Evolutionary conservation across 2,113 vertebrate genomes (phyloP), one percentile per base, ranked within the genome.

Genomic region (Poicephalus meyeri): DNA sequence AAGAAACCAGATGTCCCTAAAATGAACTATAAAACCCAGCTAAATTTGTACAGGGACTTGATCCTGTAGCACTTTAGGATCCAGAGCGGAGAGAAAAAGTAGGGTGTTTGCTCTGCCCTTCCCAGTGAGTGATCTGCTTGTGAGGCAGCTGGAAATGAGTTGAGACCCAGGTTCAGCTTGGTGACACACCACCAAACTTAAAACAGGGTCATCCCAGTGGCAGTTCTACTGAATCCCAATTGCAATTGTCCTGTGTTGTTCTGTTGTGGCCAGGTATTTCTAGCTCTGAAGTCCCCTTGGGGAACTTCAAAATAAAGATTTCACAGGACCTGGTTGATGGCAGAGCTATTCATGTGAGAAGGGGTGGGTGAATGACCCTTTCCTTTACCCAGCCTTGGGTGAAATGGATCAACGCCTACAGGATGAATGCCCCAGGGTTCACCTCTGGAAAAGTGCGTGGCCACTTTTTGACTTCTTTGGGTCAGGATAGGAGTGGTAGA

Each of bases 361-460:
- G 41, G 13, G 11, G 7, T 2, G 2, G 39, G 26, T 76, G 58
- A 24, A 44, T 1, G 6, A 77, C 37, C 31, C 17, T 66, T 46
- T 56, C 16, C 8, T 42, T 35, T 88, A 39, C 47, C 16, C 39
- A 64, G 13, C 41, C 24, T n/a, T 39, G 14, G 2, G 2, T 25
- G 37, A 60, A 33, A 9, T 55, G 77, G 33, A 87, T 70, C 47
- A 60, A 58, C 0, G 5, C 47, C 11, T 81, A 58, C 19, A 26
- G 44, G 29, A 56, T 0, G 1, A 13, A 31, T 6, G 11, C 18
- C 13, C 1, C 0, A 58, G 15, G 24, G 19, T 44, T 35, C 7
- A 2, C 12, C 39, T 60, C 52, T 73, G 63, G 41, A 49, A 77
- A 64, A 90, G 33, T 8, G 6, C 10, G 9, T 23, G 31, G 39